These are phyloP conservation scores for Aphidius gifuensis DNA, from an alignment of 1,140 invertebrate species.

Conservation along the genomic window DNA sequence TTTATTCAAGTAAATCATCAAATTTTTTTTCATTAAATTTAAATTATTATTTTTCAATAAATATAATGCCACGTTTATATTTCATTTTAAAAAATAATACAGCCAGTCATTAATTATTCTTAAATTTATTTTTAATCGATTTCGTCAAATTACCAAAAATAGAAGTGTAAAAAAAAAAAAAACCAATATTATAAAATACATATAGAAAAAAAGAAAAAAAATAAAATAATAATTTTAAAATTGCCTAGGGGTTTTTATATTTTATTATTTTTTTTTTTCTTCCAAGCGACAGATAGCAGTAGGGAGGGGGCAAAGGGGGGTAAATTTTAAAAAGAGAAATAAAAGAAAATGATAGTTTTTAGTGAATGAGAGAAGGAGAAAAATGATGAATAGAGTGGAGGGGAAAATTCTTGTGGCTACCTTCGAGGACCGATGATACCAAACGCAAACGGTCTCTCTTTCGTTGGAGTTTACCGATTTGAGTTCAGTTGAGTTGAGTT, in stretches of 20 bases:
- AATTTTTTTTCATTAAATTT: too few species aligned
- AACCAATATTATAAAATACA: slow-evolving; percentile 13
- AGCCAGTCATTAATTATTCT: background rate
- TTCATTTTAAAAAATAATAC: too few species aligned
- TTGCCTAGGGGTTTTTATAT: slow-evolving; percentile 19
- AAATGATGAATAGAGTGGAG: slow-evolving; percentile 28
- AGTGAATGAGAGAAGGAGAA: slow-evolving; percentile 17
- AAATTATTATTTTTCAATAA: too few species aligned
- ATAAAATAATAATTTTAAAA: background rate
- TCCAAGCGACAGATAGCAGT: too few species aligned
- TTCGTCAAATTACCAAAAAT: background rate
- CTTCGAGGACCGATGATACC: slow-evolving; percentile 33
- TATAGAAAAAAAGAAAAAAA: slow-evolving; percentile 21
- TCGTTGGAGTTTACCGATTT: slow-evolving; percentile 18
- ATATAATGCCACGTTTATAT: too few species aligned
- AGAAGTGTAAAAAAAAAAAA: background rate
- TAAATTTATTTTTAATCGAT: background rate
- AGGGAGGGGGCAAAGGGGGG: slow-evolving; percentile 15
- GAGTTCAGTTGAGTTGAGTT: slow-evolving; percentile 24
- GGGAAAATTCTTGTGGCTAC: slow-evolving; percentile 35
- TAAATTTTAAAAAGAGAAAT: background rate
- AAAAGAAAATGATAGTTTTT: slow-evolving; percentile 7
- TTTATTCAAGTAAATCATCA: too few species aligned
- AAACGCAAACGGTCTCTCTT: slow-evolving; percentile 25
- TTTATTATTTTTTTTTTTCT: slow-evolving; percentile 16